A percentile compares a stretch with the other conserved stretches of the same genome.
phyloP scores from a whole-genome alignment of 2,797 vertebrate genomes.

The Typhlichthys eigenmanni region DNA sequence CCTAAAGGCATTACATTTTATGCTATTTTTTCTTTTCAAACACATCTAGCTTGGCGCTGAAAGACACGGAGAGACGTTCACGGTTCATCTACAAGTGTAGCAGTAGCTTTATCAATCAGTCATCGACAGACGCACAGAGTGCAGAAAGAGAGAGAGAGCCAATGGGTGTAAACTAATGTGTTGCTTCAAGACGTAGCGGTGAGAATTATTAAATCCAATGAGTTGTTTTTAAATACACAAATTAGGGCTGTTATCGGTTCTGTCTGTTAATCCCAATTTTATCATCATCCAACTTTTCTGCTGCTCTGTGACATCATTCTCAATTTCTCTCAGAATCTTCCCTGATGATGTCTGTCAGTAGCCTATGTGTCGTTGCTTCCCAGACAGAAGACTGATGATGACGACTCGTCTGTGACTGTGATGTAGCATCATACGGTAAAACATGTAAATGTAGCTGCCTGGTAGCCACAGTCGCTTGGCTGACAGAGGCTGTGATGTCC shows the following conservation, averaged over 20 bases:
- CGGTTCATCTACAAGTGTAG: not conserved
- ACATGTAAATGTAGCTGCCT: no score
- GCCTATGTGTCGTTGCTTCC: slow-evolving; percentile 37
- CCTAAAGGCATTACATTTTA: no score
- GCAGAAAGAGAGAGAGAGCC: slow-evolving; percentile 11
- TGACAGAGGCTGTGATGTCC: slow-evolving; percentile 56
- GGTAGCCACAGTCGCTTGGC: slow-evolving; percentile 12
- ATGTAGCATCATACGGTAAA: slow-evolving; percentile 39
- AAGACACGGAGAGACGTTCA: slow-evolving; percentile 32
- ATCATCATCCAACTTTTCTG: slow-evolving; percentile 10
- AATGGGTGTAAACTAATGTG: slow-evolving; percentile 29
- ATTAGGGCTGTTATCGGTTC: slow-evolving; percentile 21
- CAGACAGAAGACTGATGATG: slow-evolving; percentile 56
- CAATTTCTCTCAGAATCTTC: not conserved
- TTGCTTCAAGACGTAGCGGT: slow-evolving; percentile 29
- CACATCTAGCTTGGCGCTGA: slow-evolving; percentile 34
- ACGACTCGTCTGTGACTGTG: slow-evolving; percentile 39
- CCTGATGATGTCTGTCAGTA: slow-evolving; percentile 41
- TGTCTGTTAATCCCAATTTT: not conserved
- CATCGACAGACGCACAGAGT: not conserved
- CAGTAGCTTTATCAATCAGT: slow-evolving; percentile 32
- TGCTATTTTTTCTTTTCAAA: no score
- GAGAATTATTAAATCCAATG: slow-evolving; percentile 18
- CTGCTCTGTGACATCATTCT: slow-evolving; percentile 1
- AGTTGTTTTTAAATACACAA: slow-evolving; percentile 5